Percentiles rank a stretch among this genome's conserved stretches.
phyloP scores from a whole-genome alignment of 1,140 invertebrate species.

The Acromyrmex charruanus region DNA sequence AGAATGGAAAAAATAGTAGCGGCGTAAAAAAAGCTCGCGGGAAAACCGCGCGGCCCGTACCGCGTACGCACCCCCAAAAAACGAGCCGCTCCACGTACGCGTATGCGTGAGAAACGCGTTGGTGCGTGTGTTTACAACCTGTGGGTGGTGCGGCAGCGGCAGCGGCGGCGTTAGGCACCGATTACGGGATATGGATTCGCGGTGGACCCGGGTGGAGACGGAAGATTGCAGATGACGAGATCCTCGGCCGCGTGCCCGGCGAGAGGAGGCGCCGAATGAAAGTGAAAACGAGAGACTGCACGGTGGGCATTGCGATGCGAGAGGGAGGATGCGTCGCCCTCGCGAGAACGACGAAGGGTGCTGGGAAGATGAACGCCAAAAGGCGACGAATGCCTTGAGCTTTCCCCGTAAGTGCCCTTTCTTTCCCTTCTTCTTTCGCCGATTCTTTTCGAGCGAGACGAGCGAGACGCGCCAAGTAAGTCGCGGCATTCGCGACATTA shows the following conservation, averaged over 20 bases:
- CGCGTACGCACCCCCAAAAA: neutral
- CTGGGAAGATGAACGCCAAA: slow-evolving; percentile 52
- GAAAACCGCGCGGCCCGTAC: slow-evolving; percentile 11
- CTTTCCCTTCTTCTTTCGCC: neutral
- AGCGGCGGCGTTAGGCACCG: slow-evolving; percentile 47
- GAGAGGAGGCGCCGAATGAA: slow-evolving; percentile 72
- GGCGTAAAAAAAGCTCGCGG: neutral
- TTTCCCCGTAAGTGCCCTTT: neutral
- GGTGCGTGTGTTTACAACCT: slow-evolving; percentile 59
- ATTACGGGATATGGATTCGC: slow-evolving; percentile 67
- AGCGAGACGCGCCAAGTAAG: slow-evolving; percentile 1
- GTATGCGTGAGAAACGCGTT: slow-evolving; percentile 55
- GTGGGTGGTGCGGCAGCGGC: slow-evolving; percentile 59
- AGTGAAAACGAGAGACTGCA: slow-evolving; percentile 71
- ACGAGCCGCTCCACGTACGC: slow-evolving; percentile 25
- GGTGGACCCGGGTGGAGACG: slow-evolving; percentile 64
- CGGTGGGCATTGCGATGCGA: slow-evolving; percentile 43
- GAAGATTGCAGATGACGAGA: slow-evolving; percentile 68
- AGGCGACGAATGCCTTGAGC: slow-evolving; percentile 30
- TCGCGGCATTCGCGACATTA: slow-evolving; percentile 7
- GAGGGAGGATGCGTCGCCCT: slow-evolving; percentile 66
- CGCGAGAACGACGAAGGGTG: slow-evolving; percentile 61
- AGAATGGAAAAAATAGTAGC: neutral
- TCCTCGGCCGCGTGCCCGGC: slow-evolving; percentile 61
- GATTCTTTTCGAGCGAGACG: neutral